Conservation (phyloP, 2,113 vertebrate genomes). For the Pedionomus torquatus region DNA sequence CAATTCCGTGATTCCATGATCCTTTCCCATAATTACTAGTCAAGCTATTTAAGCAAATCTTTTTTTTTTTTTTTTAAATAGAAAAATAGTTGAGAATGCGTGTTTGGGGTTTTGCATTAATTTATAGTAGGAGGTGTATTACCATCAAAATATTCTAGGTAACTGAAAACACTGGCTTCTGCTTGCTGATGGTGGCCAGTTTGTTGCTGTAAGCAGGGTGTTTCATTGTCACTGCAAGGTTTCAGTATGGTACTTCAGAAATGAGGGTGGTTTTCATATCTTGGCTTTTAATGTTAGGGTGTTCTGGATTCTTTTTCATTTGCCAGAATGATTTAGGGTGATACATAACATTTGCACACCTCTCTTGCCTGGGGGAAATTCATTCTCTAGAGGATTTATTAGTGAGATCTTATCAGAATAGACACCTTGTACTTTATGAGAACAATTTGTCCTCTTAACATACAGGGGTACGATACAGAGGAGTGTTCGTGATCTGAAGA, state of each 20-base stretch:
- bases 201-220: neutral
- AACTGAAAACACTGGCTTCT: neutral
- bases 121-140: neutral
- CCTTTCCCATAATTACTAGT: neutral
- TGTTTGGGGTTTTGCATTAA: neutral
- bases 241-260: neutral
- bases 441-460: neutral
- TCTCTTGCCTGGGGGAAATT: conserved; percentile 11
- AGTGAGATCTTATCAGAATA: neutral
- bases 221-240: neutral
- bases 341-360: neutral
- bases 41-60: neutral
- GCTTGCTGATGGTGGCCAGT: rapidly evolving
- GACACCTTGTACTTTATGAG: neutral
- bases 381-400: neutral
- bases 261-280: neutral
- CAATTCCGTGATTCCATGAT: too few species aligned
- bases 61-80: neutral
- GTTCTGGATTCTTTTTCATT: neutral
- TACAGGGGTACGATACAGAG: neutral
- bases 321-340: neutral
- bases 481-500: neutral
- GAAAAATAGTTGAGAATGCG: neutral
- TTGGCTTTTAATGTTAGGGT: neutral
- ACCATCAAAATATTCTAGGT: neutral